phyloP scores from a whole-genome alignment of 1,140 invertebrate species.

The Papilio machaon region DNA sequence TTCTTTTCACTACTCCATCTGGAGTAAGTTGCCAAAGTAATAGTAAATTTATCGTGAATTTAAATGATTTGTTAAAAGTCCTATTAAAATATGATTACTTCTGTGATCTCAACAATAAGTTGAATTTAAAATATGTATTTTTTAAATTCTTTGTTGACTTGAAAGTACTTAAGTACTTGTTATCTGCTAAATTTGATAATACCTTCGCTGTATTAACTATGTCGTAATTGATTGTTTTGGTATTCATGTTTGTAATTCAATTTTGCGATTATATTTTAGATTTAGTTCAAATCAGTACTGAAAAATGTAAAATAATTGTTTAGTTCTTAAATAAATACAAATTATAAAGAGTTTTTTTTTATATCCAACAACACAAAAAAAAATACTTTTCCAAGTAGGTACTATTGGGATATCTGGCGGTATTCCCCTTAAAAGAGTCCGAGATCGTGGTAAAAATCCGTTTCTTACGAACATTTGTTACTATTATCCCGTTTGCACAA shows the following conservation, averaged over 20 bases:
- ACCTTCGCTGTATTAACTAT: not conserved
- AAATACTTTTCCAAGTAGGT: not conserved
- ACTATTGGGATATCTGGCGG: too few relatives aligned
- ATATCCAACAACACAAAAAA: not conserved
- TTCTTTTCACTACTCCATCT: not conserved
- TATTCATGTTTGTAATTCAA: not conserved
- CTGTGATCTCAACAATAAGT: not conserved
- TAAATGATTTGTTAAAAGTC: not conserved
- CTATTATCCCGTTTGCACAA: too few relatives aligned
- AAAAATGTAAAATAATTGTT: slow-evolving; percentile 16
- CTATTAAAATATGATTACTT: not conserved
- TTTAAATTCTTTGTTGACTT: not conserved
- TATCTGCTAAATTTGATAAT: not conserved
- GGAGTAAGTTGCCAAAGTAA: slow-evolving; percentile 6
- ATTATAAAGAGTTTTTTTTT: not conserved
- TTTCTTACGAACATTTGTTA: too few relatives aligned
- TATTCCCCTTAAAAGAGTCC: too few relatives aligned
- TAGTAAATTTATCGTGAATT: not conserved
- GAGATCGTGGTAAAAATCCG: too few relatives aligned
- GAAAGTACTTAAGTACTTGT: not conserved
- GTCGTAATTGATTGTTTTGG: not conserved
- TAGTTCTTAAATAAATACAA: slow-evolving; percentile 22
- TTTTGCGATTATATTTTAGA: not conserved
- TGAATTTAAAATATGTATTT: not conserved
- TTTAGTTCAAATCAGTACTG: slow-evolving; percentile 15